phyloP scores from a whole-genome alignment of 2,888 invertebrate genomes.

The Leptogaster cylindrica region DNA sequence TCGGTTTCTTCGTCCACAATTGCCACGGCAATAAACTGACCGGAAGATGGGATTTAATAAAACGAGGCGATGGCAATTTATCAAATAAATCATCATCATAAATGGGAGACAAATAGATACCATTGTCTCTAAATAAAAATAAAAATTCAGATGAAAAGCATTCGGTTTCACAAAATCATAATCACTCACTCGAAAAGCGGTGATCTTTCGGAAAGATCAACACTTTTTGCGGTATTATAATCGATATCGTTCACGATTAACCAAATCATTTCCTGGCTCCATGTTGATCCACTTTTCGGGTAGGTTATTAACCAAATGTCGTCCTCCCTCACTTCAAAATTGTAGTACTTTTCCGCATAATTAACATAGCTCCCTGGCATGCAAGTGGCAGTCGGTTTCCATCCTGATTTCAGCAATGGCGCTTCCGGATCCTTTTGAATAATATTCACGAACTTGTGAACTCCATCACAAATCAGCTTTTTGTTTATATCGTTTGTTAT shows the following conservation, averaged over 20 bases:
- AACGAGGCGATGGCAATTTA: not conserved
- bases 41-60: conserved; percentile 36
- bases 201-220: conserved; percentile 56
- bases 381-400: not conserved
- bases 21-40: conserved; percentile 6
- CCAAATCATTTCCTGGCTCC: conserved; percentile 60
- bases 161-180: not conserved
- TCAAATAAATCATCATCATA: not conserved
- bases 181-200: conserved; percentile 49
- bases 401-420: not conserved
- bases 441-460: too few species aligned
- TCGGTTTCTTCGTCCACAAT: conserved; percentile 32
- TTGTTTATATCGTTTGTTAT: too few species aligned
- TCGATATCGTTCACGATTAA: conserved; percentile 56
- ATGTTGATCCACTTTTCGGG: conserved; percentile 59
- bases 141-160: not conserved
- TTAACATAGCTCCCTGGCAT: not conserved
- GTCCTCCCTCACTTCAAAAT: conserved; percentile 55
- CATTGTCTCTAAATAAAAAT: not conserved
- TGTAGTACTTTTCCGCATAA: not conserved
- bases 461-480: too few species aligned
- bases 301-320: conserved; percentile 59
- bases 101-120: not conserved
- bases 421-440: not conserved
- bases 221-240: conserved; percentile 54